These are phyloP conservation scores for Epirrhoe alternata DNA, from an alignment of 2,888 invertebrate genomes.

Conservation along the genomic window DNA sequence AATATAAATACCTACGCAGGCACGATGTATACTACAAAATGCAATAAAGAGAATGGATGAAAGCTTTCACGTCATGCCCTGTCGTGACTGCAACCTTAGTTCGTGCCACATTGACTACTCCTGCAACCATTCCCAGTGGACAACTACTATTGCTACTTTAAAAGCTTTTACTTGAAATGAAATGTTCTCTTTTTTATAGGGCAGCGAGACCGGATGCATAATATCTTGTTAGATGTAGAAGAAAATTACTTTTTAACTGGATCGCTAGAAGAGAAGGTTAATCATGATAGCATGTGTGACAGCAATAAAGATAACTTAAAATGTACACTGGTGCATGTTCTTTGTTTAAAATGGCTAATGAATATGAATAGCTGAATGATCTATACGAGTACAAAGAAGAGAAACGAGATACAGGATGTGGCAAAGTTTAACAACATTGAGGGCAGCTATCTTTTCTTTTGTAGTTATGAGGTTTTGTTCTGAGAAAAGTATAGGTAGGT, in stretches of 20 bases:
- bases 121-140: conserved; percentile 41
- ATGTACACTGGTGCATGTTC: too few relatives aligned
- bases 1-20: not conserved
- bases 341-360: too few relatives aligned
- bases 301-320: too few relatives aligned
- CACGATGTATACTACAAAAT: conserved; percentile 9
- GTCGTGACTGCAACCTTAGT: conserved; percentile 41
- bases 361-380: too few relatives aligned
- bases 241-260: conserved; percentile 11
- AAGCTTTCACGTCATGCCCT: conserved; percentile 39
- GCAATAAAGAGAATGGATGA: conserved; percentile 32
- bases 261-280: too few relatives aligned
- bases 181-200: conserved; percentile 31
- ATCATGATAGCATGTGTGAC: too few relatives aligned
- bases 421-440: too few relatives aligned
- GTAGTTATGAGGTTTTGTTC: too few relatives aligned
- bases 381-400: too few relatives aligned
- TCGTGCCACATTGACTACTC: conserved; percentile 15
- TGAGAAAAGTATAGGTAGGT: too few relatives aligned
- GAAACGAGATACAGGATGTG: too few relatives aligned
- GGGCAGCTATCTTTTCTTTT: too few relatives aligned
- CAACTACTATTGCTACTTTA: conserved; percentile 45
- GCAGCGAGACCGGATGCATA: conserved; percentile 17
- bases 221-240: conserved; percentile 6
- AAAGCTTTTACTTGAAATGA: conserved; percentile 48